These are phyloP conservation scores for Cephus rjabovi DNA, from an alignment of 2,888 invertebrate genomes.

Conservation along the genomic window DNA sequence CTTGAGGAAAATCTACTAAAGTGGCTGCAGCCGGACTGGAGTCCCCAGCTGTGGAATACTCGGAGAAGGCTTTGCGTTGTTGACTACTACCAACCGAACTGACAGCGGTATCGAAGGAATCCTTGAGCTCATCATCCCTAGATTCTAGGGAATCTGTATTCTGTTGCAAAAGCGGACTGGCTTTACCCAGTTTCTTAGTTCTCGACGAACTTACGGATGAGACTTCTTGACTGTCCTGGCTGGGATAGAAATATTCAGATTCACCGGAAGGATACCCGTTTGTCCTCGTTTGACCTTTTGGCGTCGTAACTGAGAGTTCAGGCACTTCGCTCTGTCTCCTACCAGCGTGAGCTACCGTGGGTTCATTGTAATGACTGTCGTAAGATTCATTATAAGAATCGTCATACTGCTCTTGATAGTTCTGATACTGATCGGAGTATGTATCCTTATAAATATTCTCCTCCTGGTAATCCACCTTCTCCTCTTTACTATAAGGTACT, in stretches of 20 bases:
- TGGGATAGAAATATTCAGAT: slow-evolving; percentile 52
- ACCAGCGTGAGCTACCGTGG: slow-evolving; percentile 33
- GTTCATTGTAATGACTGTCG: slow-evolving; percentile 50
- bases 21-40: slow-evolving; percentile 44
- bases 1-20: slow-evolving; percentile 47
- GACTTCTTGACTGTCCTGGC: slow-evolving; percentile 50
- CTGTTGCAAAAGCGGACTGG: slow-evolving; percentile 61
- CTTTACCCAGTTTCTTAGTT: slow-evolving; percentile 54
- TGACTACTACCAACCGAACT: slow-evolving; percentile 66
- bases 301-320: slow-evolving; percentile 58
- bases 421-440: slow-evolving; percentile 45
- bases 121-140: slow-evolving; percentile 70
- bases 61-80: slow-evolving; percentile 49
- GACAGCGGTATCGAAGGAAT: slow-evolving; percentile 71
- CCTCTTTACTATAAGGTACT: slow-evolving; percentile 52
- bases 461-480: slow-evolving; percentile 32
- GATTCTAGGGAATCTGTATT: slow-evolving; percentile 71
- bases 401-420: slow-evolving; percentile 47
- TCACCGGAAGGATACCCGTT: slow-evolving; percentile 57
- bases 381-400: slow-evolving; percentile 50
- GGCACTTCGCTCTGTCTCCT: slow-evolving; percentile 54
- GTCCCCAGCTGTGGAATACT: slow-evolving; percentile 55
- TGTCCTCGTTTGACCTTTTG: slow-evolving; percentile 53
- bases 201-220: slow-evolving; percentile 46
- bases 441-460: slow-evolving; percentile 32